Conservation (phyloP, 1,140 invertebrate species). For the Helicoverpa zea region DNA sequence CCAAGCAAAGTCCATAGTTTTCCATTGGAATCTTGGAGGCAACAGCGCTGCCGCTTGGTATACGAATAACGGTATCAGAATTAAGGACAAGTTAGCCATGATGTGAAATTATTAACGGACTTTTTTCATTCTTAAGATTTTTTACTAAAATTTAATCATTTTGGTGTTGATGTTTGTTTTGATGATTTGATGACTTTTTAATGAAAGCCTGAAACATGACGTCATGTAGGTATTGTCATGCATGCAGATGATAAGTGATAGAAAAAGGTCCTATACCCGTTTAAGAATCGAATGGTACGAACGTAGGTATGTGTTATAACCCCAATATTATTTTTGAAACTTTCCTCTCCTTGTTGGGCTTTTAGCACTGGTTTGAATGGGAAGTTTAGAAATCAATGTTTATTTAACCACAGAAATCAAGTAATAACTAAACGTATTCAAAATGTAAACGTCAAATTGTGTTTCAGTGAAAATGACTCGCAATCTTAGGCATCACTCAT, state of each 20-base stretch:
- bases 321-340: no score
- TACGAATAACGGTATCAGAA: conserved; percentile 31
- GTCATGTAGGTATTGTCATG: no score
- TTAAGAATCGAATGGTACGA: no score
- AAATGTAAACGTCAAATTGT: conserved; percentile 1
- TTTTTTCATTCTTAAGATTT: neutral
- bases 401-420: no score
- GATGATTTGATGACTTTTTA: no score
- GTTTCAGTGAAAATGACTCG: neutral
- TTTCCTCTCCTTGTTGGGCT: no score
- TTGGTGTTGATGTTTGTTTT: neutral
- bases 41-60: conserved; percentile 55
- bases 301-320: no score
- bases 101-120: neutral
- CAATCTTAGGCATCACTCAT: neutral
- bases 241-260: no score
- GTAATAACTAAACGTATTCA: conserved; percentile 17
- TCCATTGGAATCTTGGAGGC: conserved; percentile 89
- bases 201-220: no score
- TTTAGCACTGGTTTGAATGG: no score
- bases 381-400: no score
- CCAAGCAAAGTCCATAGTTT: conserved; percentile 90
- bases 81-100: conserved; percentile 13
- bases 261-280: no score
- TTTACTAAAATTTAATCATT: neutral